Evolutionary conservation across 2,113 vertebrate species (phyloP).

Genomic region (Triplophysa dalaica): DNA sequence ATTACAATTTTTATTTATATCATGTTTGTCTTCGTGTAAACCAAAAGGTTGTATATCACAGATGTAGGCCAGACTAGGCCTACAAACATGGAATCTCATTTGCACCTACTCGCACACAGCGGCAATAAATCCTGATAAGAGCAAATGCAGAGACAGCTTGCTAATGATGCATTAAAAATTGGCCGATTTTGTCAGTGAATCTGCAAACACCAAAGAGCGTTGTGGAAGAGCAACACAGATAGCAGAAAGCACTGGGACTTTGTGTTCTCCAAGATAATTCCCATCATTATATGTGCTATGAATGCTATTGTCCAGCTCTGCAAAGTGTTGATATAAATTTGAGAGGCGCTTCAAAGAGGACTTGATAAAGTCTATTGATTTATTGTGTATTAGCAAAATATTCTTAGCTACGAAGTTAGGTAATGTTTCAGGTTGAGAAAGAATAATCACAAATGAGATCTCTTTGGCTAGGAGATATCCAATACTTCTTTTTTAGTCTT

Average conservation of each 20-base stretch:
- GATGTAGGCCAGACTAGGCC: not conserved
- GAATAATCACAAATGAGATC: no score
- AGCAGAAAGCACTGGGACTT: not conserved
- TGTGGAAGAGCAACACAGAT: not conserved
- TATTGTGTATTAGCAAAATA: not conserved
- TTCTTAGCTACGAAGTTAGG: not conserved
- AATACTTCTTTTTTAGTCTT: no score
- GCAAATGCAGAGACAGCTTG: not conserved
- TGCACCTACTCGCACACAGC: not conserved
- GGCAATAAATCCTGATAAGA: slow-evolving; percentile 11
- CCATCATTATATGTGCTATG: not conserved
- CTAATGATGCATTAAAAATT: slow-evolving; percentile 27
- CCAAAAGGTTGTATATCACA: not conserved
- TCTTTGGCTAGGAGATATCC: no score
- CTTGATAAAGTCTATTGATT: not conserved
- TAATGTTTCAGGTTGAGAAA: not conserved
- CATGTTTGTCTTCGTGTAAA: not conserved
- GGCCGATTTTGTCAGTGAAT: not conserved
- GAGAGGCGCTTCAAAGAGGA: slow-evolving; percentile 1
- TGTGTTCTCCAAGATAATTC: not conserved
- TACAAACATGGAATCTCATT: not conserved
- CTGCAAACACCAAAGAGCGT: not conserved
- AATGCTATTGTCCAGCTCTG: not conserved
- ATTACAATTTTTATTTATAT: not conserved
- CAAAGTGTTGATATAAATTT: not conserved